phyloP scores from a whole-genome alignment of 2,113 vertebrate species.

The Microcebus griseorufus region DNA sequence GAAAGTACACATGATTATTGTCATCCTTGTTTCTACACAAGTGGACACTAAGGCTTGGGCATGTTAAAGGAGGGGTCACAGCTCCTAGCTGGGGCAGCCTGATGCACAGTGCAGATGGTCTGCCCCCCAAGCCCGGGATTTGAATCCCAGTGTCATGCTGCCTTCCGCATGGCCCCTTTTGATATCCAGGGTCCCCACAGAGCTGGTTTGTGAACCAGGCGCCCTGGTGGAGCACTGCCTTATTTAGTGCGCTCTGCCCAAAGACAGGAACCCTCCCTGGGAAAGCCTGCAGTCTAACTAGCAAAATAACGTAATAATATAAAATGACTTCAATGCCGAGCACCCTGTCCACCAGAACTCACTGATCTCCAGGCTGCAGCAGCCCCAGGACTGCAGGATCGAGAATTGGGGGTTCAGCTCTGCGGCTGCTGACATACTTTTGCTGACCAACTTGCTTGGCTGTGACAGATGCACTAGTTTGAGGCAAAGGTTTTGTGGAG shows the following conservation, averaged over 20 bases:
- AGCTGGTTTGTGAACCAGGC: no score
- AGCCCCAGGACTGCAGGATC: not conserved
- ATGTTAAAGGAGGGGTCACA: not conserved
- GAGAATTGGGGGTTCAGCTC: not conserved
- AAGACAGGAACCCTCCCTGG: not conserved
- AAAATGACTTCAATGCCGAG: not conserved
- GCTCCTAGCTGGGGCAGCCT: not conserved
- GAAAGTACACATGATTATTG: not conserved
- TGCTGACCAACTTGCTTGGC: not conserved
- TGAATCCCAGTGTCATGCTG: not conserved
- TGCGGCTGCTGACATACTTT: not conserved
- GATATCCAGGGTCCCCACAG: accelerated
- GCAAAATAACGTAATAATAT: not conserved
- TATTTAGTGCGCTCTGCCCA: not conserved
- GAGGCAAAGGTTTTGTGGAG: not conserved
- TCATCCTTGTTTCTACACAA: not conserved
- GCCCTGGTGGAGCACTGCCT: not conserved
- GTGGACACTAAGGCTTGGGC: not conserved
- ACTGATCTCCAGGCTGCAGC: not conserved
- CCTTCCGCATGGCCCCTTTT: accelerated
- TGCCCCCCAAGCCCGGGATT: not conserved
- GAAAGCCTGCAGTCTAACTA: not conserved
- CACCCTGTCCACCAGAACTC: not conserved
- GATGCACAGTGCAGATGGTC: accelerated
- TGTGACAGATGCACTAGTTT: not conserved